Conservation (phyloP, 2,888 invertebrate species). For the Rhagonycha lutea region DNA sequence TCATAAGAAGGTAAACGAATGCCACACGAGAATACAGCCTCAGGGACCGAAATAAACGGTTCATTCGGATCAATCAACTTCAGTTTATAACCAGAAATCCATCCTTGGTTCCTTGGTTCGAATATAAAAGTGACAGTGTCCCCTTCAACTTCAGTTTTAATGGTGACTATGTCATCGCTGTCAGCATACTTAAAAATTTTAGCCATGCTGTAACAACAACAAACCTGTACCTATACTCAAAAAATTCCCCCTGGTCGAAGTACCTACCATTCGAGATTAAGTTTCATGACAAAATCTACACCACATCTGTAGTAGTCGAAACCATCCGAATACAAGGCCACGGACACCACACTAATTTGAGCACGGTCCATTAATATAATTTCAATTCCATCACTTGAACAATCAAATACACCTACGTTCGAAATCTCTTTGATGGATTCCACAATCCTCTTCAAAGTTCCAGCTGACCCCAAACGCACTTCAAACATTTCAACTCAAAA, state of each 20-base stretch:
- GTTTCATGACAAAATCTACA: constrained; percentile 96
- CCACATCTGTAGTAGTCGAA: constrained; percentile 99
- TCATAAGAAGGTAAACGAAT: constrained; percentile 94
- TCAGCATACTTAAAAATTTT: constrained; percentile 96
- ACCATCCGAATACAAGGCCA: constrained; percentile 90
- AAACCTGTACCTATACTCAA: neutral
- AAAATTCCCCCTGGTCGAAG: neutral
- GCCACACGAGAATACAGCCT: constrained; percentile 96
- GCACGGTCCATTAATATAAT: constrained; percentile 98
- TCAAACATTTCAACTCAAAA: constrained; percentile 86
- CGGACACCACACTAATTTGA: constrained; percentile 95
- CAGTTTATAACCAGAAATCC: constrained; percentile 97
- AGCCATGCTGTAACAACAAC: constrained; percentile 73
- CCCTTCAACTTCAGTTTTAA: constrained; percentile 95
- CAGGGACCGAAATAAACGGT: constrained; percentile 96
- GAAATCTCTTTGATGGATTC: constrained; percentile 98
- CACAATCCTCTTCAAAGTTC: constrained; percentile 92
- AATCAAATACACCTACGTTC: constrained; percentile 98
- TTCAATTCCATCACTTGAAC: constrained; percentile 88
- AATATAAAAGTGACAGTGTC: constrained; percentile 96
- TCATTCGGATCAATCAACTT: constrained; percentile 98
- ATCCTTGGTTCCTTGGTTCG: constrained; percentile 94
- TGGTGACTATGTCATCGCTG: constrained; percentile 93
- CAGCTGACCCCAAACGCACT: constrained; percentile 90
- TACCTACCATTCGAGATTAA: constrained; percentile 84